Base-by-base conservation (phyloP, 2,888 invertebrate species). In the Phrixothrix hirtus region DNA sequence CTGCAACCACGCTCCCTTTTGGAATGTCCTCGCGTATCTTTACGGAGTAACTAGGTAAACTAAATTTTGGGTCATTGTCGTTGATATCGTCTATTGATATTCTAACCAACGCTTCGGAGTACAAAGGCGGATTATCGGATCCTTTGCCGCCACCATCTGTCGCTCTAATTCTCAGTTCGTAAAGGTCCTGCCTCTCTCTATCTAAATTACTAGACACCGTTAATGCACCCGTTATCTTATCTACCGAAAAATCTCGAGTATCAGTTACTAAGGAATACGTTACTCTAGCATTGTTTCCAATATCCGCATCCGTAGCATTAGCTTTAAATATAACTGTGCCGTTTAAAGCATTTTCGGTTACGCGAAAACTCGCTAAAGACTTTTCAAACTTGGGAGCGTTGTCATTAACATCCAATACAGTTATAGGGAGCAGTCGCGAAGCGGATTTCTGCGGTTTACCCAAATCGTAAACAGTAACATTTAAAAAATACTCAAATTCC, bases 21-120 rank as follows among this genome's bases (percentile, higher is more conserved):
- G 95, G 96, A 43, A 95, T 83, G 75, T 96, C 96, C 75, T 97
- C 96, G 3, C 93, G 84, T 13, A 94, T 86, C 69, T 92, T 89
- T 26, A 93, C 91, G 1, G 77, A 71, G 69, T 92, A 92, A 57
- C 84, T 83, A 15, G 83, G 75, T 35, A 91, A 79, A 17, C 88
- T 86, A 73, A 95, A 96, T 55, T 80, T 83, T 0, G 95, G 95
- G 1, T 89, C 81, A 72, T 90, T 92, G 75, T 92, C 96, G 76
- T 96, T 96, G 38, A 94, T 87, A 75, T 97, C 96, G 67, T 91
- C 89, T 3, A 94, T 86, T 21, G 84, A 82, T 32, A 94, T 85
- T 57, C 89, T 83, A 14, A 96, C 88, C 15, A 89, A 75, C 1
- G 93, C 92, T 64, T 93, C 91, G 0, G 94, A 87, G 58, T 85